Percentiles rank a stretch among this genome's conserved stretches.
These are phyloP conservation scores for Drosophila subquinaria DNA, from an alignment of 2,888 invertebrate genomes.

Conservation along the genomic window DNA sequence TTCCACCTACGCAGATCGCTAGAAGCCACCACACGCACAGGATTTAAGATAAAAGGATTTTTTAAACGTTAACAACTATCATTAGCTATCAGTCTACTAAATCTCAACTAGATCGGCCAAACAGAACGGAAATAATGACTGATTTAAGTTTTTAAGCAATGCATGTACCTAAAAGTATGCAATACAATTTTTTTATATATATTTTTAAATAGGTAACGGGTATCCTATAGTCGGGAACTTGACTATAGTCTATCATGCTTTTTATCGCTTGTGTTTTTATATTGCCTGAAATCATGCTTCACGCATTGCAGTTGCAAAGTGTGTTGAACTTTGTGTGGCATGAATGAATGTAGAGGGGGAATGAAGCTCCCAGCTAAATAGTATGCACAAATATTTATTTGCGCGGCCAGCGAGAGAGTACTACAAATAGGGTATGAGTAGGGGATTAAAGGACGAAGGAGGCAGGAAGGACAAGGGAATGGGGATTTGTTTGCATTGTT, in stretches of 20 bases:
- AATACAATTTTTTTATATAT: no score
- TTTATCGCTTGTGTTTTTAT: conserved; percentile 32
- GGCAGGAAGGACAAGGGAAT: background rate
- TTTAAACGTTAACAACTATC: no score
- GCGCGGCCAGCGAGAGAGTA: conserved; percentile 38
- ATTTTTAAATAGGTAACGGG: no score
- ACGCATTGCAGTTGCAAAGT: conserved; percentile 66
- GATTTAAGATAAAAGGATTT: no score
- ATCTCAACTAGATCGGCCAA: no score
- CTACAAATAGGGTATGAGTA: background rate
- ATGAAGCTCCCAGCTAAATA: conserved; percentile 55
- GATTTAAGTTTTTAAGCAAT: no score
- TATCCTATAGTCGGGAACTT: no score
- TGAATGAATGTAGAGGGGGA: conserved; percentile 17
- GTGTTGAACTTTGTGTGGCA: conserved; percentile 69
- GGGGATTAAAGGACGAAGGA: background rate
- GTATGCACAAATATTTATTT: conserved; percentile 77
- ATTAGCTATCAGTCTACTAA: no score
- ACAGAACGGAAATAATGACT: no score
- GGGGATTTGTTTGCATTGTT: conserved; percentile 26
- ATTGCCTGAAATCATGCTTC: conserved; percentile 62
- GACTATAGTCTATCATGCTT: background rate
- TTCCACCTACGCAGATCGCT: no score
- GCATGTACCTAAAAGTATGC: no score
- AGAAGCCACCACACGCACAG: no score